A percentile compares a stretch with the other conserved stretches of the same genome.
These are phyloP conservation scores for Pentamera pediparva DNA, from an alignment of 53 echinoderm and acorn worm genomes.

Conservation along the genomic window DNA sequence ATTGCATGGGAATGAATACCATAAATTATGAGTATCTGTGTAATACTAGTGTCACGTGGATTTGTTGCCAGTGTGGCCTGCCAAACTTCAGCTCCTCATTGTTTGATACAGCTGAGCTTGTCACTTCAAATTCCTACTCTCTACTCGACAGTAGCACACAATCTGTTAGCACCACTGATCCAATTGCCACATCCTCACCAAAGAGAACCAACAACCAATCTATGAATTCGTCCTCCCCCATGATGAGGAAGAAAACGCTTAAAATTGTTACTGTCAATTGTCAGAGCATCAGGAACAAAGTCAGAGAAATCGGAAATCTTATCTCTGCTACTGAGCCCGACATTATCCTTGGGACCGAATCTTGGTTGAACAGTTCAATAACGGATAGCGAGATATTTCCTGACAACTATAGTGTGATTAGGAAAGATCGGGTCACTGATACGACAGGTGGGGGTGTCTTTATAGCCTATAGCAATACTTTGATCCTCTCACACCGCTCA, in stretches of 20 bases:
- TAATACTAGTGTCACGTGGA: constrained; percentile 10
- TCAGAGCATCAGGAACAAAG: too few species aligned
- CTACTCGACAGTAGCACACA: background rate
- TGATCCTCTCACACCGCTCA: constrained; percentile 1
- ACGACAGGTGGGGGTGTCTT: constrained; percentile 26
- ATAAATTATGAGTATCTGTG: background rate
- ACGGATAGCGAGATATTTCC: constrained; percentile 27
- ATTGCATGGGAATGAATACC: background rate
- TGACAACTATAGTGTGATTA: constrained; percentile 18
- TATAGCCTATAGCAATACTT: constrained; percentile 27
- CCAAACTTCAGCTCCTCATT: constrained; percentile 11
- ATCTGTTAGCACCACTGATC: background rate
- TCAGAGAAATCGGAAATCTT: constrained; percentile 26
- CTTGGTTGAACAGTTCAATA: constrained; percentile 24
- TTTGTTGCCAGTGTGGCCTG: constrained; percentile 7
- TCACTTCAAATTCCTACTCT: background rate
- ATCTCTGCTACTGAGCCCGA: too few species aligned
- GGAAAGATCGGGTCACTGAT: constrained; percentile 18
- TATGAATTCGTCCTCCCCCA: background rate
- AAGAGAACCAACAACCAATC: background rate
- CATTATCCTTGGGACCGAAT: constrained; percentile 32
- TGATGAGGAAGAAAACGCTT: too few species aligned
- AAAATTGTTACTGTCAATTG: constrained; percentile 2
- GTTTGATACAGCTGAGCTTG: constrained; percentile 9
- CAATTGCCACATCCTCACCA: background rate